Evolutionary conservation across 1,140 invertebrate genomes (phyloP), one percentile per base, ranked within the genome.

Genomic region (Holotrichia oblita): DNA sequence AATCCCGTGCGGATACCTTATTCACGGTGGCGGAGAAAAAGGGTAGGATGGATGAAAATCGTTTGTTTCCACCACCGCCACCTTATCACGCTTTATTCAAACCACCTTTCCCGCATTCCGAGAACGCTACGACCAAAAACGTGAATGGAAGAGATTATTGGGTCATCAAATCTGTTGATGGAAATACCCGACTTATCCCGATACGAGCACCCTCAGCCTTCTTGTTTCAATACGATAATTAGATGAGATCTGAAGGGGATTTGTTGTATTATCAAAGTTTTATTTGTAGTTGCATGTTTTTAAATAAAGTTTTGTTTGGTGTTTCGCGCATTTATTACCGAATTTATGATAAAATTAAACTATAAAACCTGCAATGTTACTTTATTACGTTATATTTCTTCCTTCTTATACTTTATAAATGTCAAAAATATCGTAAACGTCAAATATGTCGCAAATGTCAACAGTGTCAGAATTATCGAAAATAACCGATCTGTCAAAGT

Each of bases 71-170:
- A 9, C 86, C 87, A 4, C 91, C 91, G 4, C 90, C 90, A 0
- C 90, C 89, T 4, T 88, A 90, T 85, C 87, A 89, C 20, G 87
- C 88, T 0, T 82, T 90, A 4, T 89, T 89, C 77, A 86, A 87
- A 0, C 83, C 84, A 22, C 80, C 80, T 0, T 84, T 83, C 78
- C 86, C 87, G 34, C 85, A 88, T 9, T 87, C 86, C 34, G 87
- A 89, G 27, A 88, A 90, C 42, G 88, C 90, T 2, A 87, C 87
- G 4, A 89, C 85, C 77, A 88, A 89, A 59, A 86, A 89, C 17
- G 91, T 94, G n/a, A 94, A 94, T 79, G 93, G 93, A 0, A 88
- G 92, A 72, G 92, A 93, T 82, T 94, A 94, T 86, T 92, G 91
- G 81, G 89, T 93, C 0, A 87, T 91, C 10, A 88, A 88, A 4